Evolutionary conservation across 2,888 invertebrate species (phyloP), one percentile per base, ranked within the genome.

Genomic region (Noctua janthe): DNA sequence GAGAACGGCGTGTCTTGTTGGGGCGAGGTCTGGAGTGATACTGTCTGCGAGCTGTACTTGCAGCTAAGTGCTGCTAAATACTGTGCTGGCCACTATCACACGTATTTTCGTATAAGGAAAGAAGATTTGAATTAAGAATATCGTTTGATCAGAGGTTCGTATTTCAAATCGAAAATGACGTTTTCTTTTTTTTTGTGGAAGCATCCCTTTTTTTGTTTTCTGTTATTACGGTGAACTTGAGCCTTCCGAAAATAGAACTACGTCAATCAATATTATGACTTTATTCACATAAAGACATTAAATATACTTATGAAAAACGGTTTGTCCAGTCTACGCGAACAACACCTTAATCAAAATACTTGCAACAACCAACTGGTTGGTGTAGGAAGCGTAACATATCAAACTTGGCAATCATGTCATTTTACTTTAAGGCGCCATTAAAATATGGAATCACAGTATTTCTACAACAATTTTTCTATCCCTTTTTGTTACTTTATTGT

Each of bases 1-100:
- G 85, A 86, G 88, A 78, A 85, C 88, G 85, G 75, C 85, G 76
- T 86, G 86, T 86, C 88, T 86, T 86, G 86, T 78, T 80, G 81
- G 82, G 81, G 85, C 84, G 85, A 84, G 73, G 67, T 74, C 84
- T 87, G 85, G 77, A 88, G 86, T 88, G 88, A 85, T 85, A 83
- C 86, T 83, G 81, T 74, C 83, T 85, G 78, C 87, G 80, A 72
- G 81, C 72, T 81, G 78, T 77, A 71, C 84, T 84, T 74, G 84
- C 76, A 72, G 59, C 86, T 82, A 85, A 81, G 89, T 89, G 88
- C 90, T 87, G 87, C 84, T 88, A 89, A 82, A 74, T 49, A n/a
- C 39, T 47, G 62, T 67, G 74, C 67, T 74, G 83, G 83, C 83
- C 71, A 66, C 51, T 84, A 66, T 23, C 20, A 11, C 66, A 43